Percentiles rank a stretch among this genome's conserved stretches.
These are phyloP conservation scores for Pachypanchax playfairii DNA, from an alignment of 2,113 vertebrate genomes.

Conservation along the genomic window DNA sequence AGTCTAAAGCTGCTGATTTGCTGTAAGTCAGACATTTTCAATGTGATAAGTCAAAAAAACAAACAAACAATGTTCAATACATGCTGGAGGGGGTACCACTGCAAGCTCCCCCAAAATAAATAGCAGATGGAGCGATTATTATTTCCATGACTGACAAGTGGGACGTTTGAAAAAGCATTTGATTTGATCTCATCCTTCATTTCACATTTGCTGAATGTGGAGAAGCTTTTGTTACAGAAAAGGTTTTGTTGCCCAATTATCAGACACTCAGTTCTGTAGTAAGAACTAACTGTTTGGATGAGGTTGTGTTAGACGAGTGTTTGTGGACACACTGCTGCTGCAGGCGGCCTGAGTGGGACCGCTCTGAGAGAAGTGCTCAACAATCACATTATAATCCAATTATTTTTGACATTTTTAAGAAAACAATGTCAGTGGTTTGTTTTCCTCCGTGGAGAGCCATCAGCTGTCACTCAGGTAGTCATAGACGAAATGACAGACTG, in stretches of 20 bases:
- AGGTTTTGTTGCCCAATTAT: background rate
- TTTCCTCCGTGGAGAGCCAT: background rate
- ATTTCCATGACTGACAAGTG: too few relatives aligned
- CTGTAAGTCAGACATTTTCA: too few relatives aligned
- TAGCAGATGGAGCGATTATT: too few relatives aligned
- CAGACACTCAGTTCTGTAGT: background rate
- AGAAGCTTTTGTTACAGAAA: background rate
- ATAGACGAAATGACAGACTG: too few relatives aligned
- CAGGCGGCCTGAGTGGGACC: background rate
- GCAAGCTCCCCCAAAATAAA: too few relatives aligned
- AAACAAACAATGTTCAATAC: too few relatives aligned
- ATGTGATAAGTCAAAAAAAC: too few relatives aligned
- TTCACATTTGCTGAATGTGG: too few relatives aligned
- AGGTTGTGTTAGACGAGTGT: background rate
- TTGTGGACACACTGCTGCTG: too few relatives aligned
- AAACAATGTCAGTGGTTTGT: slow-evolving; percentile 10
- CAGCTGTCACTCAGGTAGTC: slow-evolving; percentile 14
- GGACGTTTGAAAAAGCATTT: background rate
- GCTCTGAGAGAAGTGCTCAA: slow-evolving; percentile 18
- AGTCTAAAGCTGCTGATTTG: too few relatives aligned
- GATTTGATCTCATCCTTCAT: background rate
- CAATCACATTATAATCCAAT: slow-evolving; percentile 29
- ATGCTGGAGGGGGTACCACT: too few relatives aligned
- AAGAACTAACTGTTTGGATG: background rate
- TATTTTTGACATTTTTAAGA: slow-evolving; percentile 39